Evolutionary conservation across 1,140 invertebrate genomes (phyloP), one percentile per base, ranked within the genome.

Genomic region (Melitaea cinxia): DNA sequence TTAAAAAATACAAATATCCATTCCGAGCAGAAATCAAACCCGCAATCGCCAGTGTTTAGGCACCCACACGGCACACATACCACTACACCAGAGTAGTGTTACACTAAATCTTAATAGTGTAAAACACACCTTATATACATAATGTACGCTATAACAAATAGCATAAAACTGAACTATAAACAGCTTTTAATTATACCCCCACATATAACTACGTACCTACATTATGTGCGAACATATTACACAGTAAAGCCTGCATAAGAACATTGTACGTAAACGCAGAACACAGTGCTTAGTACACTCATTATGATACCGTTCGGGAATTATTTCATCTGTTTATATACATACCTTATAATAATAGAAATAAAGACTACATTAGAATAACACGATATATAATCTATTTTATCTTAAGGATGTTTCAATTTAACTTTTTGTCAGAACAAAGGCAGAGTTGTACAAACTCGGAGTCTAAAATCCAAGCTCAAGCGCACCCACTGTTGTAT

Each of bases 351-450:
- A 6, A 4, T 5, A 14, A n/a, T 6, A n/a, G 3, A 4, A 35
- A 50, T 60, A 60, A 50, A 17, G 26, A 19, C 30, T 50, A 60
- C 7, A 60, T 30, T 50, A 33, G n/a, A 30, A 26, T 26, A 52
- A 24, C 17, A 19, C 1, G 17, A 23, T 45, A 30, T 45, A 28
- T 47, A 15, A 26, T 47, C 7, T 47, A 9, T 30, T 53, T 64
- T 60, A 50, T 62, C 50, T 37, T 23, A 59, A 68, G 65, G 73
- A 74, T 80, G 75, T 80, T 80, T 80, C 73, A 80, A 80, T 80
- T 78, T 76, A 78, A 78, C 75, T 80, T 80, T 80, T 80, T 78
- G 77, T 54, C 64, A 53, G 37, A 66, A 66, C 39, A 45, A 0
- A 45, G 39, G 39, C n/a, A n/a, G 39, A 66, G 55, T 66, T 59